These are phyloP conservation scores for Boloria euphrosyne DNA, from an alignment of 2,888 invertebrate genomes.

Conservation along the genomic window DNA sequence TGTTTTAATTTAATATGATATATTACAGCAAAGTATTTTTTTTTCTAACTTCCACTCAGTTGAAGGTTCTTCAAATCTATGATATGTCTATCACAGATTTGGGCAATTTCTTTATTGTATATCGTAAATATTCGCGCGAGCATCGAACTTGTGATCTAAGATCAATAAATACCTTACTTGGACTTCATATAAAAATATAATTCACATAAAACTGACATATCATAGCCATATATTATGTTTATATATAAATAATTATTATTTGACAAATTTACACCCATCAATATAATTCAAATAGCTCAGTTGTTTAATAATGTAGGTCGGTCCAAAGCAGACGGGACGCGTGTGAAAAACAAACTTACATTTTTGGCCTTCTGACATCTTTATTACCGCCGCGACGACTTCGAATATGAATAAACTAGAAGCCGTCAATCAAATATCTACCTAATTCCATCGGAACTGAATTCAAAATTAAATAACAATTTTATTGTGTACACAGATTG, in stretches of 20 bases:
- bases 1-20: too few species aligned
- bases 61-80: too few species aligned
- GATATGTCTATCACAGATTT: too few species aligned
- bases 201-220: too few species aligned
- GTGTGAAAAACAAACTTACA: conserved; percentile 74
- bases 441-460: conserved; percentile 48
- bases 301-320: conserved; percentile 55
- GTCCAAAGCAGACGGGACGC: conserved; percentile 18
- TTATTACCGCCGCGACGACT: conserved; percentile 51
- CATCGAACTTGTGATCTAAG: too few species aligned
- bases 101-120: too few species aligned
- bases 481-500: conserved; percentile 46
- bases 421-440: conserved; percentile 48
- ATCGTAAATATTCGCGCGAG: too few species aligned
- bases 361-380: conserved; percentile 59
- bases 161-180: too few species aligned
- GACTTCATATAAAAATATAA: too few species aligned
- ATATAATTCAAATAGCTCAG: conserved; percentile 17
- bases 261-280: background rate
- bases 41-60: too few species aligned
- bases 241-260: background rate
- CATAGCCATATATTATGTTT: too few species aligned
- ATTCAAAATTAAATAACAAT: conserved; percentile 42
- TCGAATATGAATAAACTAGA: conserved; percentile 29
- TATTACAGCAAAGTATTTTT: too few species aligned